A percentile compares a stretch with the other conserved stretches of the same genome.
Conservation (phyloP, 2,113 vertebrate species). For the Sitta europaea region DNA sequence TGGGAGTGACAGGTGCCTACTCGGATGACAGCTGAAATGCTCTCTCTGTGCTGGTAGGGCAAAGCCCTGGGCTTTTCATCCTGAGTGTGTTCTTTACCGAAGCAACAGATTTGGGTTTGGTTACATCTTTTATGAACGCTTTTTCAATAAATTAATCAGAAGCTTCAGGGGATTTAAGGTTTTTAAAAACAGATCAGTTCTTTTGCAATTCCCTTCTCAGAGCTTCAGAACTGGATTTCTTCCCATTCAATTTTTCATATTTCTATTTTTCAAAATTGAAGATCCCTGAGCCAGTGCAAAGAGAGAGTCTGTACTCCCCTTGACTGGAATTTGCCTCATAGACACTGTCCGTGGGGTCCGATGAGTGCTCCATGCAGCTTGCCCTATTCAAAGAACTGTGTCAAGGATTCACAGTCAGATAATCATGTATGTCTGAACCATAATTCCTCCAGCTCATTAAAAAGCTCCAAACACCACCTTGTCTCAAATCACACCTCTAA, state of each 20-base stretch:
- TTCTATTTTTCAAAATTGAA: constrained; percentile 23
- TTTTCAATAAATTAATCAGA: constrained; percentile 59
- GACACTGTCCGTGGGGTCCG: rapidly evolving
- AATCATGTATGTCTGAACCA: not conserved
- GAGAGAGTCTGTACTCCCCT: not conserved
- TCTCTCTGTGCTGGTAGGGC: not conserved
- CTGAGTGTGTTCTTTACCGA: not conserved
- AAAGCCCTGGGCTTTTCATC: constrained; percentile 15
- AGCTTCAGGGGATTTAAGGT: constrained; percentile 9
- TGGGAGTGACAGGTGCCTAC: constrained; percentile 25
- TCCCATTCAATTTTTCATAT: constrained; percentile 11
- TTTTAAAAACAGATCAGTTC: constrained; percentile 33
- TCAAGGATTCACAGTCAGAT: not conserved
- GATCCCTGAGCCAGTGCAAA: not conserved
- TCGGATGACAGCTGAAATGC: not conserved
- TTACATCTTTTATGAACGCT: constrained; percentile 40
- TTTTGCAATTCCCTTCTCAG: constrained; percentile 11
- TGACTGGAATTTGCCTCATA: not conserved
- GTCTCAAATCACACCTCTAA: not conserved
- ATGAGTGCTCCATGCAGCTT: not conserved
- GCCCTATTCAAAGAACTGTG: not conserved
- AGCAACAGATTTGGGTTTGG: constrained; percentile 12
- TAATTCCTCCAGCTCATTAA: not conserved
- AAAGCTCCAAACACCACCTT: not conserved
- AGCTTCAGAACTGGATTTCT: constrained; percentile 19